Percentiles rank a stretch among this genome's conserved stretches.
Conservation (phyloP, 2,797 vertebrate genomes). For the Sebastes matsubarae region DNA sequence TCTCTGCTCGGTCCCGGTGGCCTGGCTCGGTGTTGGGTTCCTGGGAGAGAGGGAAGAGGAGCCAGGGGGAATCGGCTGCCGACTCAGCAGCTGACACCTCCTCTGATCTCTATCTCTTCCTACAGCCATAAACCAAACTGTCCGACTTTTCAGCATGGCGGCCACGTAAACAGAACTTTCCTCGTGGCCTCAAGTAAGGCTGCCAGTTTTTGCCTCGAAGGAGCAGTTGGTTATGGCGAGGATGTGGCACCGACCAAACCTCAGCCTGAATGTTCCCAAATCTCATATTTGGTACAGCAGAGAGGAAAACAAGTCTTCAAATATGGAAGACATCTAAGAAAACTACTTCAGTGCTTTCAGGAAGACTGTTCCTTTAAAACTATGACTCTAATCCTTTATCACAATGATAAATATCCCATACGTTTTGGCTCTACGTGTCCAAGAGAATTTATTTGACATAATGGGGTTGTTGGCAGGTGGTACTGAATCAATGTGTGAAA, state of each 20-base stretch:
- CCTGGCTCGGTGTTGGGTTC: slow-evolving; percentile 77
- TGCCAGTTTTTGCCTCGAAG: slow-evolving; percentile 27
- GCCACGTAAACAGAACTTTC: slow-evolving; percentile 67
- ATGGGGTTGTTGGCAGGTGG: slow-evolving; percentile 14
- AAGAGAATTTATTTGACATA: neutral
- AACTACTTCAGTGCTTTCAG: neutral
- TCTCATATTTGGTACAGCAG: neutral
- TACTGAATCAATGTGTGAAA: slow-evolving; percentile 7
- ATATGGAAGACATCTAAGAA: neutral
- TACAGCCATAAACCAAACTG: slow-evolving; percentile 74
- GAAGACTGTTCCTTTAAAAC: neutral
- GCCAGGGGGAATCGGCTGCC: slow-evolving; percentile 69
- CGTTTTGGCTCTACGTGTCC: neutral
- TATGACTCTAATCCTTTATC: neutral
- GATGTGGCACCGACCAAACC: slow-evolving; percentile 5
- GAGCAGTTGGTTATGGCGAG: slow-evolving; percentile 13
- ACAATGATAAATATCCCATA: neutral
- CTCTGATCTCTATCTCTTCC: slow-evolving; percentile 79
- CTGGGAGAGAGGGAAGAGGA: slow-evolving; percentile 79
- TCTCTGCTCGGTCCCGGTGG: slow-evolving; percentile 72
- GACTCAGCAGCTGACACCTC: slow-evolving; percentile 81
- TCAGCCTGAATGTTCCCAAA: neutral
- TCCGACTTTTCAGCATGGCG: slow-evolving; percentile 64
- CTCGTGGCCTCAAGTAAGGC: slow-evolving; percentile 33
- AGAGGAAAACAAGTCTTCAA: neutral